Percentiles rank a stretch among this genome's conserved stretches.
phyloP scores from a whole-genome alignment of 2,797 vertebrate species.

The Catharus ustulatus region DNA sequence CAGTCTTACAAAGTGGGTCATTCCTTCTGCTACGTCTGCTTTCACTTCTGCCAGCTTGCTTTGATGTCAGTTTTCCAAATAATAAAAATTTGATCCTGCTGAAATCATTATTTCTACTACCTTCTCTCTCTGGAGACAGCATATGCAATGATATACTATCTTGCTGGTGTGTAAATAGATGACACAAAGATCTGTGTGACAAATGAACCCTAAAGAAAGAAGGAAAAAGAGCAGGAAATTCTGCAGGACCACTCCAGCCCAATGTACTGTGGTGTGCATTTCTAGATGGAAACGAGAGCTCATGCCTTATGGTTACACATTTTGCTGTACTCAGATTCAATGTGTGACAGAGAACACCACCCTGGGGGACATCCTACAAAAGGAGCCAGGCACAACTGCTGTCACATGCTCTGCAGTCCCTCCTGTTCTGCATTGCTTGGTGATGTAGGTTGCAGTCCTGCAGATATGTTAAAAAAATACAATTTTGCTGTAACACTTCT shows the following conservation, averaged over 20 bases:
- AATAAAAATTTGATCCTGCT: neutral
- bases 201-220: neutral
- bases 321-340: neutral
- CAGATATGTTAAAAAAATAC: rapidly evolving
- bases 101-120: neutral
- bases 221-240: neutral
- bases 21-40: neutral
- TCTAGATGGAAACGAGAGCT: neutral
- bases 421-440: neutral
- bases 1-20: neutral
- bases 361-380: rapidly evolving
- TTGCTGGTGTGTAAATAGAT: neutral
- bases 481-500: neutral
- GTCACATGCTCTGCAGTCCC: neutral
- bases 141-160: neutral
- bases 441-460: neutral
- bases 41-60: neutral
- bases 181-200: neutral
- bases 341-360: neutral
- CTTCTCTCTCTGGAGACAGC: neutral
- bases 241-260: neutral
- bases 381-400: neutral
- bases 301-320: neutral
- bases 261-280: neutral
- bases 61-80: neutral